A percentile compares a stretch with the other conserved stretches of the same genome.
Conservation (phyloP, 2,797 vertebrate species). For the Avahi laniger region DNA sequence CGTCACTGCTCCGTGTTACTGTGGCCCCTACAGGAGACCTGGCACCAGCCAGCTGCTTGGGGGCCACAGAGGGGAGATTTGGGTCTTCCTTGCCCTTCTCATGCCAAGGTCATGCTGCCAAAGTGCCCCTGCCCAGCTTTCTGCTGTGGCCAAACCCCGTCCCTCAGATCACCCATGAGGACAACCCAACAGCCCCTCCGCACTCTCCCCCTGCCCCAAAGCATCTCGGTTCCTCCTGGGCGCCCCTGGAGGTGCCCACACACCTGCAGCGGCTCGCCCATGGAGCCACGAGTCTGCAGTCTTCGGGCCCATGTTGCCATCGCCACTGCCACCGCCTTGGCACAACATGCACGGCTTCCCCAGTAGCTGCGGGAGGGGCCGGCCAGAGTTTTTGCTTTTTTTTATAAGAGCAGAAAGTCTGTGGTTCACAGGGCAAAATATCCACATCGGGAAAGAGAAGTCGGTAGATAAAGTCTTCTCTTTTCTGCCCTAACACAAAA, state of each 20-base stretch:
- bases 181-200: background rate
- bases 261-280: background rate
- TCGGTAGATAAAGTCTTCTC: too few species aligned
- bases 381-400: background rate
- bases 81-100: background rate
- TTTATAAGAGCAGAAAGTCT: background rate
- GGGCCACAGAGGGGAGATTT: background rate
- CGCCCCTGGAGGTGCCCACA: too few species aligned
- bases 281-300: background rate
- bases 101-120: background rate
- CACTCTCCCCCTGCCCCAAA: background rate
- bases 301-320: accelerated
- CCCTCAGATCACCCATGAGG: background rate
- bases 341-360: background rate
- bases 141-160: background rate
- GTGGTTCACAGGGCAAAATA: background rate
- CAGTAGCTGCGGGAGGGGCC: background rate
- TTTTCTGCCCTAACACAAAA: background rate
- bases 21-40: background rate
- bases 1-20: background rate
- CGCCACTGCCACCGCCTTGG: background rate
- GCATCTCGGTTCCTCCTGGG: background rate
- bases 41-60: background rate
- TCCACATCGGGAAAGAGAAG: background rate
- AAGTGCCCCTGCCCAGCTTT: background rate